Evolutionary conservation across 2,888 invertebrate genomes (phyloP).

Genomic region (Formica aserva): DNA sequence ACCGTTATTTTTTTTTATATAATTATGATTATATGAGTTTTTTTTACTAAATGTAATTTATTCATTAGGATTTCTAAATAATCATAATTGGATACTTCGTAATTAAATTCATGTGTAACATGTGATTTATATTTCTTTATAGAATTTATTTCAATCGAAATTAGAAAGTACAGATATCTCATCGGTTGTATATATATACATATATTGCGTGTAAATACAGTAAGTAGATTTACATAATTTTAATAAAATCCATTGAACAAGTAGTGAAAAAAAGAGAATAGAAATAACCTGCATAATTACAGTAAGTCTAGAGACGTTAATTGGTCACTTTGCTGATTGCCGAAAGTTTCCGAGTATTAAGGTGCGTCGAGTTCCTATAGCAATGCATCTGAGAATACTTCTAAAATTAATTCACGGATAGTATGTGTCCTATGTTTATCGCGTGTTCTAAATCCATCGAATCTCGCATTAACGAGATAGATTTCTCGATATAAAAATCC

Average conservation of each 20-base stretch:
- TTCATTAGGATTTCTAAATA: neutral
- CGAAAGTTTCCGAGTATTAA: slow-evolving; percentile 32
- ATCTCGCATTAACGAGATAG: neutral
- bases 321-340: slow-evolving; percentile 66
- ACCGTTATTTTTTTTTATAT: neutral
- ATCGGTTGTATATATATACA: neutral
- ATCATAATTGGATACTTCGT: neutral
- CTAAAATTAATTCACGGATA: slow-evolving; percentile 6
- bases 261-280: slow-evolving; percentile 58
- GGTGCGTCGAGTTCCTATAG: neutral
- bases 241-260: slow-evolving; percentile 8
- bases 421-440: neutral
- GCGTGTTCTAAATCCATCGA: neutral
- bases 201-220: neutral
- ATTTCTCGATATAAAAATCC: neutral
- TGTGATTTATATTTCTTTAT: neutral
- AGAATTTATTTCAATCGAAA: slow-evolving; percentile 60
- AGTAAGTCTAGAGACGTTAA: slow-evolving; percentile 71
- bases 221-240: slow-evolving; percentile 29
- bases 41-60: neutral
- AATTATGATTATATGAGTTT: neutral
- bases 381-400: neutral
- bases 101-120: neutral
- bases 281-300: slow-evolving; percentile 62
- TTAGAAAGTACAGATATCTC: slow-evolving; percentile 50